Evolutionary conservation across 2,113 vertebrate genomes (phyloP).

Genomic region (Lycocorax pyrrhopterus): DNA sequence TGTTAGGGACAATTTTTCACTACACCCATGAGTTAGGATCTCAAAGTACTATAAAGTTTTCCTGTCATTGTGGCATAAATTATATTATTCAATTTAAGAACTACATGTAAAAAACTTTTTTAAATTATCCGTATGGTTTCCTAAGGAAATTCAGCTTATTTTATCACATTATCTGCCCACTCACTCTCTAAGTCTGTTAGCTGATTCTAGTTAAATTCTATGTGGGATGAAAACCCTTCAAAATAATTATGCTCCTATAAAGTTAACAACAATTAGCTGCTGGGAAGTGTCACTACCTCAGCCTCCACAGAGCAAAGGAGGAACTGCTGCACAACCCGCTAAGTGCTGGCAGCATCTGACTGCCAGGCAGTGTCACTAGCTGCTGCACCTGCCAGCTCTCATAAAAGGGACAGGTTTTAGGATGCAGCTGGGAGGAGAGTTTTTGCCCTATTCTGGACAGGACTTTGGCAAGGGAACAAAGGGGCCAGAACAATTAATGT

Average conservation of each 20-base stretch:
- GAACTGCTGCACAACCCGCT: fast-evolving
- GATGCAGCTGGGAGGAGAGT: not conserved
- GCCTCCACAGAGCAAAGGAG: not conserved
- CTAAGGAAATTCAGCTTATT: not conserved
- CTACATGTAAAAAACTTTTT: not conserved
- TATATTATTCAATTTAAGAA: not conserved
- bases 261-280: not conserved
- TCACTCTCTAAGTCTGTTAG: not conserved
- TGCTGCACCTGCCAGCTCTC: not conserved
- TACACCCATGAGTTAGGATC: not conserved
- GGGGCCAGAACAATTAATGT: not conserved
- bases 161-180: not conserved
- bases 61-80: not conserved
- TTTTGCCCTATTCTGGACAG: not conserved
- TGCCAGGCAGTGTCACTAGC: not conserved
- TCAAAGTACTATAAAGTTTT: not conserved
- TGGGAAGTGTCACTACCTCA: not conserved
- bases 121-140: not conserved
- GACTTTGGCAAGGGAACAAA: not conserved
- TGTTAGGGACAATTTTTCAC: not conserved
- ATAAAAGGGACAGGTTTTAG: not conserved
- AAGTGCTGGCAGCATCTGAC: not conserved
- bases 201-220: not conserved
- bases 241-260: not conserved
- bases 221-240: not conserved